A percentile compares a stretch with the other conserved stretches of the same genome.
Conservation (phyloP, 2,888 invertebrate species). For the Carcina quercana region DNA sequence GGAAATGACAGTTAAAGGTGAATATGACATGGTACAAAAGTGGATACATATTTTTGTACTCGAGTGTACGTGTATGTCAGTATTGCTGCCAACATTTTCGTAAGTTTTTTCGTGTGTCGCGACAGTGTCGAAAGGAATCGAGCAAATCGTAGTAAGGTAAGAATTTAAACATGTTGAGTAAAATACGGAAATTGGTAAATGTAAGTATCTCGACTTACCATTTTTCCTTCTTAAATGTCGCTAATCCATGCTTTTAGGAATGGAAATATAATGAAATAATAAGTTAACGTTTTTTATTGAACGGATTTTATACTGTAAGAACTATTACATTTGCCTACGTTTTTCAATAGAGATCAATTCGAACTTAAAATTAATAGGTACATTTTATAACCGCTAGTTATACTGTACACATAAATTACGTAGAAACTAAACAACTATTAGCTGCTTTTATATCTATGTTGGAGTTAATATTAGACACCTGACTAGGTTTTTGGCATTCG, state of each 20-base stretch:
- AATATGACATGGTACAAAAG: no score
- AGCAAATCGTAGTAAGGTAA: background rate
- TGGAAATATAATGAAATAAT: slow-evolving; percentile 15
- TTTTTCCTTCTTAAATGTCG: no score
- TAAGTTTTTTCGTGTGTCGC: no score
- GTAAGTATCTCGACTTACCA: background rate
- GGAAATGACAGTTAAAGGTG: no score
- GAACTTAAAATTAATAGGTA: slow-evolving; percentile 36
- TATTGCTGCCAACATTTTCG: no score
- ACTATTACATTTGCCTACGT: slow-evolving; percentile 59
- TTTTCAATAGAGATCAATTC: slow-evolving; percentile 40
- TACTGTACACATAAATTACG: slow-evolving; percentile 35
- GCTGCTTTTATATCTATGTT: slow-evolving; percentile 10
- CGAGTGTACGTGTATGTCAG: no score
- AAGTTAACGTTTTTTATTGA: slow-evolving; percentile 69
- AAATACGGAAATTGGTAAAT: background rate
- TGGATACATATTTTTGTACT: no score
- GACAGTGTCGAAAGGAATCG: no score
- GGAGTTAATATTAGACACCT: no score
- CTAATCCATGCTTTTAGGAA: no score
- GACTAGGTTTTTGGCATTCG: no score
- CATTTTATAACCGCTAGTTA: slow-evolving; percentile 26
- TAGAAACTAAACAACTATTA: slow-evolving; percentile 26
- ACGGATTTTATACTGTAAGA: slow-evolving; percentile 55
- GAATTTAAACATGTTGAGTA: background rate